Percentiles rank a stretch among this genome's conserved stretches.
Conservation (phyloP, 2,888 invertebrate species). For the Dryobotodes eremita region DNA sequence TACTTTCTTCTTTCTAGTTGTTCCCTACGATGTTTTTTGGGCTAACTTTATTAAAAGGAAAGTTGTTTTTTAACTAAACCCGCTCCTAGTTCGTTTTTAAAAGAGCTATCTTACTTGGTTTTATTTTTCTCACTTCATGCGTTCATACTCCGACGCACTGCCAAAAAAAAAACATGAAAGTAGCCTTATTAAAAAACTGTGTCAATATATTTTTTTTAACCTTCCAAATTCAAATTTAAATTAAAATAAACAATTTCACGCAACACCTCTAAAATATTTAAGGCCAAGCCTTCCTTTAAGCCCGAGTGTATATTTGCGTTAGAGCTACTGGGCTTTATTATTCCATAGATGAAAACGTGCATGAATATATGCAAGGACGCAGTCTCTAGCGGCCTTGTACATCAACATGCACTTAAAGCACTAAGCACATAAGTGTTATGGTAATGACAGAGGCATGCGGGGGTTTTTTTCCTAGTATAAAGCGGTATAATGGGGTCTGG, state of each 20-base stretch:
- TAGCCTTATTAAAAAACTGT: no score
- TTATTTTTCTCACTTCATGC: no score
- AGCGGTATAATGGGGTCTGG: neutral
- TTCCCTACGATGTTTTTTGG: neutral
- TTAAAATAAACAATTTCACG: neutral
- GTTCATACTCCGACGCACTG: no score
- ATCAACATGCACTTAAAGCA: slow-evolving; percentile 51
- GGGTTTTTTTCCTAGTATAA: slow-evolving; percentile 7
- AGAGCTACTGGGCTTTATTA: slow-evolving; percentile 3
- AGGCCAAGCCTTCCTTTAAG: neutral
- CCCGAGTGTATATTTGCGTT: neutral
- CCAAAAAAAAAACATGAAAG: no score
- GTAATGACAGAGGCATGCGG: slow-evolving; percentile 21
- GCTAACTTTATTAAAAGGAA: no score
- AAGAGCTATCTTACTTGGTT: no score
- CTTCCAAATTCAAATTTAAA: neutral
- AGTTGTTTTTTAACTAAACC: no score
- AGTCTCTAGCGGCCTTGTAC: slow-evolving; percentile 37
- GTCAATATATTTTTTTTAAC: no score
- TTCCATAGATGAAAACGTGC: slow-evolving; percentile 28
- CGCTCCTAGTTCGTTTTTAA: no score
- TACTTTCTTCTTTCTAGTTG: no score
- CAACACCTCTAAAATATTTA: slow-evolving; percentile 4
- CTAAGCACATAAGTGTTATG: slow-evolving; percentile 49
- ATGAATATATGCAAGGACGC: slow-evolving; percentile 46